These are phyloP conservation scores for Popillia japonica DNA, from an alignment of 1,140 invertebrate genomes.

Conservation along the genomic window DNA sequence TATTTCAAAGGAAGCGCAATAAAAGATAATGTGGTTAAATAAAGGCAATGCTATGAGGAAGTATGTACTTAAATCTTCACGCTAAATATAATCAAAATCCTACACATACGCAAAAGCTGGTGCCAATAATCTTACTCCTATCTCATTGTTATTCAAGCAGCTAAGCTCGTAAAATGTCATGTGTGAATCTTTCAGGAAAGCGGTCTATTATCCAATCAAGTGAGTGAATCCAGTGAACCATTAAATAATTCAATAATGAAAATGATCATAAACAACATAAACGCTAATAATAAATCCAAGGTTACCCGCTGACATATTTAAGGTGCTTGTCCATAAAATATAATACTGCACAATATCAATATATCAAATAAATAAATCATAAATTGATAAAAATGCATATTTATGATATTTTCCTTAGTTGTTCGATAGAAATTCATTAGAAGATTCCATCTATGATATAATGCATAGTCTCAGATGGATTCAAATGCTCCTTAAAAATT, in stretches of 20 bases:
- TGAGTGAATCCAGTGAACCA: background rate
- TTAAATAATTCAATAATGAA: slow-evolving; percentile 23
- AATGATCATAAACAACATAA: background rate
- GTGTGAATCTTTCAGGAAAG: background rate
- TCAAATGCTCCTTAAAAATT: no score
- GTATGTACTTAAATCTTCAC: background rate
- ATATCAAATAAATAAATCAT: no score
- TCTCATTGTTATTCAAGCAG: slow-evolving; percentile 1
- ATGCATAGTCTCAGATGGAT: no score
- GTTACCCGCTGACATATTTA: background rate
- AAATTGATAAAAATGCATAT: no score
- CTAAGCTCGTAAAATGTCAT: background rate
- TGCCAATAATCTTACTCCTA: background rate
- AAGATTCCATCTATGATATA: no score
- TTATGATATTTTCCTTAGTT: no score
- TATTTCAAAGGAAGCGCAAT: no score
- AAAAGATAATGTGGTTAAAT: no score
- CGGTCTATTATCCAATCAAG: slow-evolving; percentile 13
- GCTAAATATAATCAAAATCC: slow-evolving; percentile 8
- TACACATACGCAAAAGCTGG: slow-evolving; percentile 5
- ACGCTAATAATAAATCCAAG: slow-evolving; percentile 18
- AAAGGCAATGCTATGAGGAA: no score
- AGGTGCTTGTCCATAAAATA: no score
- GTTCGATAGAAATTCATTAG: no score
- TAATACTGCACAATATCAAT: no score